phyloP scores from a whole-genome alignment of 2,888 invertebrate species.

The Drosophila atripex region DNA sequence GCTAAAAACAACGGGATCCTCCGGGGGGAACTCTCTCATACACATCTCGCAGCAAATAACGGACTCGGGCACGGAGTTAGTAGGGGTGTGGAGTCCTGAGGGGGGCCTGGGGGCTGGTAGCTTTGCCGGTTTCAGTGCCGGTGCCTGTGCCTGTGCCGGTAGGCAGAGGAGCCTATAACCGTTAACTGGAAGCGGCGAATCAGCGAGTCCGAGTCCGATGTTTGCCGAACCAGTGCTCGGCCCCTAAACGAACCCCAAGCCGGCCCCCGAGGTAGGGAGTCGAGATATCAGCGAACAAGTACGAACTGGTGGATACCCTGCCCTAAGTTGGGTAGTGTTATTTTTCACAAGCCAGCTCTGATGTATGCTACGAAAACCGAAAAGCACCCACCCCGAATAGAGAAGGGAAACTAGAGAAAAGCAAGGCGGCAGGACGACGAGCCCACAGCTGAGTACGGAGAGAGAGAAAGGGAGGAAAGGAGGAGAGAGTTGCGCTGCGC shows the following conservation, averaged over 20 bases:
- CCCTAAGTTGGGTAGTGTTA: background rate
- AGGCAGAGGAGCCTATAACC: slow-evolving; percentile 30
- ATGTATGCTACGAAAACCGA: background rate
- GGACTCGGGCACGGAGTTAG: background rate
- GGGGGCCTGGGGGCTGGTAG: background rate
- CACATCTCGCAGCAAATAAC: background rate
- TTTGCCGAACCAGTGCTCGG: slow-evolving; percentile 16
- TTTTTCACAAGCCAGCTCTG: background rate
- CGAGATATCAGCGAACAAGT: background rate
- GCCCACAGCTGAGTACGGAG: slow-evolving; percentile 60
- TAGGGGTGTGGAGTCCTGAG: slow-evolving; percentile 1
- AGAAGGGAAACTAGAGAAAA: slow-evolving; percentile 10
- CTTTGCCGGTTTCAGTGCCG: slow-evolving; percentile 33
- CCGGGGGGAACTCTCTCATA: no score
- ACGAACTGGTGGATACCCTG: slow-evolving; percentile 14
- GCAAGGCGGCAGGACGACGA: slow-evolving; percentile 33
- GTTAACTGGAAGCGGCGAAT: slow-evolving; percentile 47
- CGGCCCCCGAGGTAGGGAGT: slow-evolving; percentile 11
- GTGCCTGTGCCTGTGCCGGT: slow-evolving; percentile 54
- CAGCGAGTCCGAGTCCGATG: slow-evolving; percentile 45
- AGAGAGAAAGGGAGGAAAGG: slow-evolving; percentile 17
- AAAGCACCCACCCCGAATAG: background rate
- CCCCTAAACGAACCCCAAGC: slow-evolving; percentile 18
- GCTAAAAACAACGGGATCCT: slow-evolving; percentile 33
- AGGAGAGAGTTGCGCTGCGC: slow-evolving; percentile 26